Evolutionary conservation across 2,888 invertebrate genomes (phyloP).

Genomic region (Thecophora atra): DNA sequence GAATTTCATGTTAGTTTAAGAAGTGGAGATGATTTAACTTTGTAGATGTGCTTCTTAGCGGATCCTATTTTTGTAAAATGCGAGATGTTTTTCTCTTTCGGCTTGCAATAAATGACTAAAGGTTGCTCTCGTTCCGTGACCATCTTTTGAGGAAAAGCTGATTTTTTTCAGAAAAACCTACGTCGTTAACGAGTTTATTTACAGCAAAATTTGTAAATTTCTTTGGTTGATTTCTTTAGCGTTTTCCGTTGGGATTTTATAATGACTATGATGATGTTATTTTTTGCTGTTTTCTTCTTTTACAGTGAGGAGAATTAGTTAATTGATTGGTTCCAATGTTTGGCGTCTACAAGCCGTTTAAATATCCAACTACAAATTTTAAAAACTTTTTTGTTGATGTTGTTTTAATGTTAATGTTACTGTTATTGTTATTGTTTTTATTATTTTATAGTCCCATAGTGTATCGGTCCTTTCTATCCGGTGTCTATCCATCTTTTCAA

Average conservation of each 20-base stretch:
- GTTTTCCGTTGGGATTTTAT: neutral
- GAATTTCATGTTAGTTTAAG: slow-evolving; percentile 49
- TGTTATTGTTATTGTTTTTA: too few relatives aligned
- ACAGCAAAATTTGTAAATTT: neutral
- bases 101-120: neutral
- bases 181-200: neutral
- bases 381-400: neutral
- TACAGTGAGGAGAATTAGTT: slow-evolving; percentile 4
- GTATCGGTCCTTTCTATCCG: neutral
- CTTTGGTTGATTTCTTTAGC: neutral
- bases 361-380: neutral
- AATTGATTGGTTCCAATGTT: neutral
- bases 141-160: neutral
- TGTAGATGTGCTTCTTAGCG: slow-evolving; percentile 26
- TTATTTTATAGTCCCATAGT: neutral
- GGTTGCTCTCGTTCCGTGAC: neutral
- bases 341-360: neutral
- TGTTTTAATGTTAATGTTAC: neutral
- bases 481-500: neutral
- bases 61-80: neutral
- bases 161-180: neutral
- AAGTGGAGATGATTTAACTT: neutral
- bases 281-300: slow-evolving; percentile 6
- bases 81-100: neutral
- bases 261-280: neutral